A percentile compares a stretch with the other conserved stretches of the same genome.
These are phyloP conservation scores for Leistus spinibarbis DNA, from an alignment of 2,888 invertebrate species.

Conservation along the genomic window DNA sequence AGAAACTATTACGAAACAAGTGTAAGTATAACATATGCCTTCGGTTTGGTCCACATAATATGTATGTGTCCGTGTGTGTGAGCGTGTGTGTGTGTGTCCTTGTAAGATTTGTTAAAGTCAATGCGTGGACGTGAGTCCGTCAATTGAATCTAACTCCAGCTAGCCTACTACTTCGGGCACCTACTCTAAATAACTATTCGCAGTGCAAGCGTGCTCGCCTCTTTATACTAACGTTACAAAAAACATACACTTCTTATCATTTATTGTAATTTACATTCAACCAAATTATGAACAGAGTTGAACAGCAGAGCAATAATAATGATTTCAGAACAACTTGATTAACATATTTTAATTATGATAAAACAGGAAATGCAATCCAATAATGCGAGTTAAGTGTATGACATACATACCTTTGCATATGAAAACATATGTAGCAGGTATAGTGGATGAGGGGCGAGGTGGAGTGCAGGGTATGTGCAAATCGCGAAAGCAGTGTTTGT, in stretches of 20 bases:
- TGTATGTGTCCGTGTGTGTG: conserved; percentile 10
- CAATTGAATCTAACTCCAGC: conserved; percentile 30
- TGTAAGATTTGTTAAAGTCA: conserved; percentile 40
- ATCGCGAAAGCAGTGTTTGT: background rate
- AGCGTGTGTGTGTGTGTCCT: conserved; percentile 25
- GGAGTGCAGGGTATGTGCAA: background rate
- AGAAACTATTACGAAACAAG: background rate
- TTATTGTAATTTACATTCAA: background rate
- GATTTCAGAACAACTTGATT: background rate
- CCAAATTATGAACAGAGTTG: too few relatives aligned
- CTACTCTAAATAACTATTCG: conserved; percentile 29
- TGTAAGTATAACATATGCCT: background rate
- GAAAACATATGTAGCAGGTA: background rate
- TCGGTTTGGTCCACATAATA: background rate
- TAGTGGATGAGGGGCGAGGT: background rate
- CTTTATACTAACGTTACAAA: conserved; percentile 28
- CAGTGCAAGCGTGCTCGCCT: conserved; percentile 10
- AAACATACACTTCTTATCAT: conserved; percentile 29
- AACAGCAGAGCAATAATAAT: too few relatives aligned
- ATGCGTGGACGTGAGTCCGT: conserved; percentile 39
- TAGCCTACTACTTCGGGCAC: conserved; percentile 29
- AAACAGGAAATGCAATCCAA: background rate
- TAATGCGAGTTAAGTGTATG: background rate
- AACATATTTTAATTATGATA: background rate
- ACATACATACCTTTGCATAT: conserved; percentile 10